Evolutionary conservation across 1,140 invertebrate species (phyloP).

Genomic region (Nomia melanderi): DNA sequence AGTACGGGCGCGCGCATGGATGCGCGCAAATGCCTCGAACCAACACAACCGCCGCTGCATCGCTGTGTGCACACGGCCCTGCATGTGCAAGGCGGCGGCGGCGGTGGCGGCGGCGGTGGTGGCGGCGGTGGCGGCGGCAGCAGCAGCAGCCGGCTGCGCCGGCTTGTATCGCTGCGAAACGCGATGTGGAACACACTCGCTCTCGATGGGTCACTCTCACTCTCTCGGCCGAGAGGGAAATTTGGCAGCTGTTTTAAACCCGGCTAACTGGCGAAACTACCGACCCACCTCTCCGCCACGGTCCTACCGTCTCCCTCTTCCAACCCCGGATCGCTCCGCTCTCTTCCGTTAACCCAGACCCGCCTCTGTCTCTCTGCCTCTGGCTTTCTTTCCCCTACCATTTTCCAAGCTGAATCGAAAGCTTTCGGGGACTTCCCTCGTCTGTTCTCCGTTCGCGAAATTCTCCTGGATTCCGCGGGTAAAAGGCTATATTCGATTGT

Average conservation of each 20-base stretch:
- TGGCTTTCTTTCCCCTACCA: not conserved
- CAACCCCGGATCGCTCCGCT: not conserved
- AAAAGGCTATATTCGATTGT: too few relatives aligned
- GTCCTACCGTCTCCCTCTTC: constrained; percentile 28
- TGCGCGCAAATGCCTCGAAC: constrained; percentile 61
- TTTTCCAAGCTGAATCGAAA: too few relatives aligned
- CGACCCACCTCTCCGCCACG: constrained; percentile 63
- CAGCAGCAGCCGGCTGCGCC: constrained; percentile 57
- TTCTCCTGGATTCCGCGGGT: too few relatives aligned
- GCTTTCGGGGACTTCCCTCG: too few relatives aligned
- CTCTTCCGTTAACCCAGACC: not conserved
- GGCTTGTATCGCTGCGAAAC: constrained; percentile 56
- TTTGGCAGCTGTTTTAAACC: constrained; percentile 80
- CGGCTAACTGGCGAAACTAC: constrained; percentile 76
- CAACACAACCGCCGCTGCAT: constrained; percentile 34
- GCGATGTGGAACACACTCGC: constrained; percentile 77
- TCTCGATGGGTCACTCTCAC: constrained; percentile 80
- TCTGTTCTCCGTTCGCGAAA: too few relatives aligned
- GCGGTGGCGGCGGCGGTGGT: too few relatives aligned
- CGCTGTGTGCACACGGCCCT: not conserved
- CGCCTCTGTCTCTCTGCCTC: not conserved
- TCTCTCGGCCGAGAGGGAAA: constrained; percentile 79
- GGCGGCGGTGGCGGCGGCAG: constrained; percentile 58
- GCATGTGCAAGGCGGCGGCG: constrained; percentile 46
- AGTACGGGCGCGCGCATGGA: constrained; percentile 58